Evolutionary conservation across 2,888 invertebrate genomes (phyloP).

Genomic region (Aricia artaxerxes): DNA sequence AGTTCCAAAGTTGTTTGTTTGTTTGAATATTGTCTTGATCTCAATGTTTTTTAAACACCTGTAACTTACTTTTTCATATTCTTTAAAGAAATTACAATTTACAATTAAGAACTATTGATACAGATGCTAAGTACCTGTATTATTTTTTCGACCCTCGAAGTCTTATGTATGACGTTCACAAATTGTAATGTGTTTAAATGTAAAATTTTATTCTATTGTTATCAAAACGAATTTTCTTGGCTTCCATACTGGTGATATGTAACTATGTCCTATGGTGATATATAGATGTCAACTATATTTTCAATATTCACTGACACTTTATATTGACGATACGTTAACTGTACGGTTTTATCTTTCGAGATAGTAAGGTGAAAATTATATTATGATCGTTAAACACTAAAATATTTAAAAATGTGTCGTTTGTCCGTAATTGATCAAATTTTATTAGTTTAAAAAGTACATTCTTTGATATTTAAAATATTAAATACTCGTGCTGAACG

Average conservation of each 20-base stretch:
- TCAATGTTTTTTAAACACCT: conserved; percentile 66
- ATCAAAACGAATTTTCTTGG: neutral
- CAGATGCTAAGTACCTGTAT: neutral
- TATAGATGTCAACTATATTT: conserved; percentile 3
- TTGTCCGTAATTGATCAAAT: neutral
- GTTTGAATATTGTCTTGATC: conserved; percentile 65
- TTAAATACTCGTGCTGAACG: neutral
- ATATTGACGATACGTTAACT: neutral
- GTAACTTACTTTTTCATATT: neutral
- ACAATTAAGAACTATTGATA: neutral
- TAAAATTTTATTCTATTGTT: neutral
- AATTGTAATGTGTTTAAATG: neutral
- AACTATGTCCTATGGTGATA: neutral
- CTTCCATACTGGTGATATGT: conserved; percentile 8
- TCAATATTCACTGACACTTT: neutral
- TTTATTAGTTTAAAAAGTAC: neutral
- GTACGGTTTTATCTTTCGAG: neutral
- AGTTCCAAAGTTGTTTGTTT: conserved; percentile 55
- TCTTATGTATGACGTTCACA: neutral
- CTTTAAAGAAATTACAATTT: neutral
- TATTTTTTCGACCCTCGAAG: neutral
- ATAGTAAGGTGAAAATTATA: neutral
- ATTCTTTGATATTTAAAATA: neutral
- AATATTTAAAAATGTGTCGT: neutral
- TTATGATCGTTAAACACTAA: conserved; percentile 2